Conservation (phyloP, 2,888 invertebrate genomes). For the Diarsia brunnea region DNA sequence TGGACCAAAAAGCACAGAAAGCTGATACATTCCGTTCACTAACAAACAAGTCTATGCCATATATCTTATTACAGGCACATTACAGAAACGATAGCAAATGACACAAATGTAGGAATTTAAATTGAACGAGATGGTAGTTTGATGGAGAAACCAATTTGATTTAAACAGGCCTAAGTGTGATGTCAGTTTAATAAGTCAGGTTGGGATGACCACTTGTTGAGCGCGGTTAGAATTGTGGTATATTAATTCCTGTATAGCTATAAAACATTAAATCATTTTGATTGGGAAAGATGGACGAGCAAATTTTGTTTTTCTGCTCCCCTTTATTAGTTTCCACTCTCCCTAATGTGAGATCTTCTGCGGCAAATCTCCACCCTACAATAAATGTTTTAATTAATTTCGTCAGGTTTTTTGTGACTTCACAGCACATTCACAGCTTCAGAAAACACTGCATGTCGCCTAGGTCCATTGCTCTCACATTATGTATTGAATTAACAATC, state of each 20-base stretch:
- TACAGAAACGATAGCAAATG: constrained; percentile 32
- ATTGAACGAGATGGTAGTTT: constrained; percentile 56
- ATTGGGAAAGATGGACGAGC: no score
- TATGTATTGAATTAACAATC: constrained; percentile 33
- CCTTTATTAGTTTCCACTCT: no score
- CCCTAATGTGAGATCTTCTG: no score
- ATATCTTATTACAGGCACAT: constrained; percentile 43
- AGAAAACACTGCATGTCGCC: constrained; percentile 2
- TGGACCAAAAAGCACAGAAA: constrained; percentile 45
- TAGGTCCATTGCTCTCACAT: background rate
- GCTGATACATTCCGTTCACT: constrained; percentile 52
- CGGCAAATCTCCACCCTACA: no score
- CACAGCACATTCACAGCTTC: no score
- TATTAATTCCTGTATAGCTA: background rate
- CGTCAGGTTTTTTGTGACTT: no score
- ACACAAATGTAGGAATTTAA: constrained; percentile 34
- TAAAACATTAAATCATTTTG: no score
- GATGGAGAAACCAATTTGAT: constrained; percentile 55
- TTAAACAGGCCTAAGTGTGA: constrained; percentile 49
- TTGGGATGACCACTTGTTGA: constrained; percentile 38
- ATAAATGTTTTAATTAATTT: no score
- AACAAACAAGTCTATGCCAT: constrained; percentile 1
- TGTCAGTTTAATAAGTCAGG: constrained; percentile 34
- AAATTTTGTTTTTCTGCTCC: no score
- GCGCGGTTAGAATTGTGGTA: background rate